These are phyloP conservation scores for Siphlonurus alternatus DNA, from an alignment of 2,888 invertebrate species.

Conservation along the genomic window DNA sequence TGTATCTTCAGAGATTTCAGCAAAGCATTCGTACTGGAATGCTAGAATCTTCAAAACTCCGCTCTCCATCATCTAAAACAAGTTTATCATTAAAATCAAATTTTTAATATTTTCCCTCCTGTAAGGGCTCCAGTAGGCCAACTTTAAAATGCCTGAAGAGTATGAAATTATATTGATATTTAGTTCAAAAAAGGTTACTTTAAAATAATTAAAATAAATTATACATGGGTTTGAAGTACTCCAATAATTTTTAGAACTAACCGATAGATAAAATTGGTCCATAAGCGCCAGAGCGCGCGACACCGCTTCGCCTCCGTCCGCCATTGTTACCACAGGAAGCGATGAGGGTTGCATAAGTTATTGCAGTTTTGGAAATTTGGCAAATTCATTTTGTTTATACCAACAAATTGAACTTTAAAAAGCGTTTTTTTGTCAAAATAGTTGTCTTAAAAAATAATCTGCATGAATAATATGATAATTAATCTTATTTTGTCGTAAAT, in stretches of 20 bases:
- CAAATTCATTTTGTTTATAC: too few relatives aligned
- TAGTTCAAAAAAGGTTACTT: background rate
- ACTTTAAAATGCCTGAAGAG: background rate
- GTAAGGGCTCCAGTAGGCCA: background rate
- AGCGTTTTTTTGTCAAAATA: background rate
- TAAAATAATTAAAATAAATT: background rate
- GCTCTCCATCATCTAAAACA: conserved; percentile 4
- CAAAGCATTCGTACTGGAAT: background rate
- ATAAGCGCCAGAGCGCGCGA: background rate
- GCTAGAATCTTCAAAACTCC: background rate
- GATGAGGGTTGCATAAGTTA: background rate
- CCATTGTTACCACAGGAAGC: background rate
- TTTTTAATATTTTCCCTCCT: background rate
- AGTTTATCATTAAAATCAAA: background rate
- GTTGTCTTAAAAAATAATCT: background rate
- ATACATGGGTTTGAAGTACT: background rate
- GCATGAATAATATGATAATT: background rate
- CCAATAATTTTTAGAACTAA: background rate
- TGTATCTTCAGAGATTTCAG: background rate
- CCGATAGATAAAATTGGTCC: conserved; percentile 1
- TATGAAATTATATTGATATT: background rate
- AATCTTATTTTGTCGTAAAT: background rate
- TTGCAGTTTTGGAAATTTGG: too few relatives aligned
- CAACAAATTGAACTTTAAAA: background rate
- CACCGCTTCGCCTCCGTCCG: background rate